These are phyloP conservation scores for Odontothrips loti DNA, from an alignment of 2,888 invertebrate species.

Conservation along the genomic window DNA sequence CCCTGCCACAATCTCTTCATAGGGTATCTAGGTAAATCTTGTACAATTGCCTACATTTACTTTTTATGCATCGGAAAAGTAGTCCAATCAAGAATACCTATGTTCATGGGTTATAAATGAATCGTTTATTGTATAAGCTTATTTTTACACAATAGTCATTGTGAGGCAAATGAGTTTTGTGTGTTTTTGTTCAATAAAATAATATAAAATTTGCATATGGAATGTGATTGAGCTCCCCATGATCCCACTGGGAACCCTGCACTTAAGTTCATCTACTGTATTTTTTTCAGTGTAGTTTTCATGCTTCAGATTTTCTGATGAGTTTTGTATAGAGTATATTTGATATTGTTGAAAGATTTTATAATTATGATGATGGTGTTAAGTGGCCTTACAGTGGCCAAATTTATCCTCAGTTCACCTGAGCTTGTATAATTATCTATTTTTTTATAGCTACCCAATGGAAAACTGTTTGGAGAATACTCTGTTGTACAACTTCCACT, in stretches of 20 bases:
- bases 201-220: conserved; percentile 15
- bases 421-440: conserved; percentile 1
- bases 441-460: neutral
- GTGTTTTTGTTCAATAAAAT: conserved; percentile 25
- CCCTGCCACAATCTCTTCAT: neutral
- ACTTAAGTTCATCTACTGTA: neutral
- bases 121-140: conserved; percentile 21
- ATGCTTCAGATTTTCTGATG: neutral
- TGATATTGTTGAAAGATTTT: conserved; percentile 11
- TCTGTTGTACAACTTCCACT: neutral
- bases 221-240: neutral
- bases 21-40: neutral
- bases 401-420: conserved; percentile 2
- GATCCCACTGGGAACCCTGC: conserved; percentile 8
- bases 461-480: neutral
- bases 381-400: neutral
- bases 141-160: conserved; percentile 25
- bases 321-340: conserved; percentile 11
- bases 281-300: neutral
- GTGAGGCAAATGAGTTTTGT: conserved; percentile 26
- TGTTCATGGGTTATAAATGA: neutral
- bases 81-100: neutral
- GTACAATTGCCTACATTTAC: conserved; percentile 23
- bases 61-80: conserved; percentile 6
- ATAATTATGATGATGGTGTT: neutral